Evolutionary conservation across 1,140 invertebrate genomes (phyloP).

Genomic region (Neotoxoptera formosana): DNA sequence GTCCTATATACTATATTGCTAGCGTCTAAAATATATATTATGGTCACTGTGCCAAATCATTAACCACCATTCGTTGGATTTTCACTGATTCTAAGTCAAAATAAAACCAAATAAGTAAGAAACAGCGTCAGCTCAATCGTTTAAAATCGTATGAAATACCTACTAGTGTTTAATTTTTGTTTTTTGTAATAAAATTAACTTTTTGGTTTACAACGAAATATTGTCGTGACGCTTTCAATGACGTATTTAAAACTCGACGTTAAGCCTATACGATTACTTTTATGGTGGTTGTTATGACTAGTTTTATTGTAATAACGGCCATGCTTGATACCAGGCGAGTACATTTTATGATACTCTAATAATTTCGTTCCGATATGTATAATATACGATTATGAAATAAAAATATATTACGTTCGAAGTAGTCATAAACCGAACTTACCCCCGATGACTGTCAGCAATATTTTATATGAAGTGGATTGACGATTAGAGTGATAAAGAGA

Average conservation of each 20-base stretch:
- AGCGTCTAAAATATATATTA: background rate
- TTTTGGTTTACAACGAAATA: background rate
- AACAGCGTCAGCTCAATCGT: background rate
- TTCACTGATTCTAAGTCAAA: background rate
- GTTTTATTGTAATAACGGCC: background rate
- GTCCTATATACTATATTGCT: too few relatives aligned
- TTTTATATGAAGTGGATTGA: background rate
- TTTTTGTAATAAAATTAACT: background rate
- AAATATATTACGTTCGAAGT: background rate
- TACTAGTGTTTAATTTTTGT: background rate
- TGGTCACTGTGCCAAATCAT: background rate
- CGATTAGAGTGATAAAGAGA: background rate
- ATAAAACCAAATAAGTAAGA: background rate
- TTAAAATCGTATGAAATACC: background rate
- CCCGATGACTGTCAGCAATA: background rate
- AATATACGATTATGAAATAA: background rate
- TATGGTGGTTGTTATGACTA: background rate
- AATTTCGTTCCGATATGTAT: background rate
- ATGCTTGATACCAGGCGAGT: background rate
- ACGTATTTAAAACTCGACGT: background rate
- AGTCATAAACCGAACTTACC: background rate
- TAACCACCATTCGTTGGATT: background rate
- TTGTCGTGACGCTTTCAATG: background rate
- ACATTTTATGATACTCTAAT: background rate
- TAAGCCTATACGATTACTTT: conserved; percentile 33